Conservation (phyloP, 1,140 invertebrate species). For the Macrobrachium nipponense region DNA sequence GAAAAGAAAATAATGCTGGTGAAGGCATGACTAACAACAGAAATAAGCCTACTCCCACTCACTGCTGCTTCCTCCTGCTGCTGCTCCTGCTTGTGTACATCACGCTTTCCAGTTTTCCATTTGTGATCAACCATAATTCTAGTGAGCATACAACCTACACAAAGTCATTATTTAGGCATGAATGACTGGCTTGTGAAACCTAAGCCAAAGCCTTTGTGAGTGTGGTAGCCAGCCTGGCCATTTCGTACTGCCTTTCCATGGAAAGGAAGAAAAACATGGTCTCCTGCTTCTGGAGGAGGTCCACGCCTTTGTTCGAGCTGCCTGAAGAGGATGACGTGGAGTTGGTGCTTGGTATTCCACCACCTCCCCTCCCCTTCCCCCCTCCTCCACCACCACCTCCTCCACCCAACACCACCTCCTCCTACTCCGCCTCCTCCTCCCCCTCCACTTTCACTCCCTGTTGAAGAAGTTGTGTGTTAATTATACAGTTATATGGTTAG, state of each 20-base stretch:
- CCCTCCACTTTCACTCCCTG: neutral
- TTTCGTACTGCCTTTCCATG: conserved; percentile 73
- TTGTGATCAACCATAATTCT: neutral
- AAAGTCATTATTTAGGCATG: conserved; percentile 55
- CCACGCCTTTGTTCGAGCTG: conserved; percentile 21
- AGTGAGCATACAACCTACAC: neutral
- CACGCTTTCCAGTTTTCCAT: neutral
- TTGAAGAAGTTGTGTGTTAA: neutral
- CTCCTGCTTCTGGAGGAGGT: conserved; percentile 68
- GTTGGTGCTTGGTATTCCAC: neutral
- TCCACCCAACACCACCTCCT: neutral
- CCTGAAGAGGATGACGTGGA: neutral
- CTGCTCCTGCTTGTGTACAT: neutral
- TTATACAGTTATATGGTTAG: neutral
- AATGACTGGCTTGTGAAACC: conserved; percentile 69
- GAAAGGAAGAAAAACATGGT: conserved; percentile 71
- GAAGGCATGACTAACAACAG: too few relatives aligned
- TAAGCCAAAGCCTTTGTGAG: conserved; percentile 72
- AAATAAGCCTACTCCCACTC: too few relatives aligned
- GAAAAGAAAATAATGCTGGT: too few relatives aligned
- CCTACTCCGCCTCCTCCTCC: too few relatives aligned
- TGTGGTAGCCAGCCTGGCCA: conserved; percentile 73
- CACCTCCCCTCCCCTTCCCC: neutral
- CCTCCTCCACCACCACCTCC: neutral
- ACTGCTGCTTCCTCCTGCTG: too few relatives aligned